Conservation (phyloP, 1,140 invertebrate species). For the Notospermus geniculatus region DNA sequence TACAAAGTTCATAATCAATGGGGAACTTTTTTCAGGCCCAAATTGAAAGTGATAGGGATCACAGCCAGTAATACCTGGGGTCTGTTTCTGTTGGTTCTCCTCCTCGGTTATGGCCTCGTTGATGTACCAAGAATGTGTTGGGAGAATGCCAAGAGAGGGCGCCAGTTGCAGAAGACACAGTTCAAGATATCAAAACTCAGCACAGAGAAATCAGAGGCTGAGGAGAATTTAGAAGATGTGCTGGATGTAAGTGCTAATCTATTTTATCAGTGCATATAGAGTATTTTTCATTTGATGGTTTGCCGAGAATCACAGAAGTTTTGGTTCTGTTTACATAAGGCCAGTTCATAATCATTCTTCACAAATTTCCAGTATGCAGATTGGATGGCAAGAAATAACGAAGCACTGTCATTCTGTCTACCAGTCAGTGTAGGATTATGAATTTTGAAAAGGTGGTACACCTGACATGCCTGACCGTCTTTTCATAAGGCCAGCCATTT, state of each 20-base stretch:
- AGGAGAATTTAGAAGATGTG: conserved; percentile 90
- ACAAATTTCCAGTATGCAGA: no score
- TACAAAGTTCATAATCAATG: no score
- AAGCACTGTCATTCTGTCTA: no score
- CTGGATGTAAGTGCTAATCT: conserved; percentile 69
- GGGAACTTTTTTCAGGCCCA: conserved; percentile 63
- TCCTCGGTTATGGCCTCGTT: conserved; percentile 95
- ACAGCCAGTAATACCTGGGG: conserved; percentile 99
- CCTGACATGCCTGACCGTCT: no score
- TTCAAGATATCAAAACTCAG: conserved; percentile 97
- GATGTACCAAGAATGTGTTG: conserved; percentile 89
- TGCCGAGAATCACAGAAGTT: neutral
- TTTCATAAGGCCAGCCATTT: no score
- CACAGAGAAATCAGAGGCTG: conserved; percentile 94
- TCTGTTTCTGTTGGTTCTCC: conserved; percentile 87
- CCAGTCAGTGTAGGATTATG: no score
- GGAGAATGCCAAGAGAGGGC: conserved; percentile 69
- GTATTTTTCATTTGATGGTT: neutral
- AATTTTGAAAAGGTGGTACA: no score
- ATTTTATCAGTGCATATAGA: neutral
- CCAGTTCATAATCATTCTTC: no score
- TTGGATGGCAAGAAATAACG: neutral
- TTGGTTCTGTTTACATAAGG: no score
- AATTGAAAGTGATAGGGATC: conserved; percentile 95
- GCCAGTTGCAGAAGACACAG: conserved; percentile 78